Percentiles rank a stretch among this genome's conserved stretches.
Evolutionary conservation across 2,888 invertebrate genomes (phyloP).

Genomic region (Ochropleura leucogaster): DNA sequence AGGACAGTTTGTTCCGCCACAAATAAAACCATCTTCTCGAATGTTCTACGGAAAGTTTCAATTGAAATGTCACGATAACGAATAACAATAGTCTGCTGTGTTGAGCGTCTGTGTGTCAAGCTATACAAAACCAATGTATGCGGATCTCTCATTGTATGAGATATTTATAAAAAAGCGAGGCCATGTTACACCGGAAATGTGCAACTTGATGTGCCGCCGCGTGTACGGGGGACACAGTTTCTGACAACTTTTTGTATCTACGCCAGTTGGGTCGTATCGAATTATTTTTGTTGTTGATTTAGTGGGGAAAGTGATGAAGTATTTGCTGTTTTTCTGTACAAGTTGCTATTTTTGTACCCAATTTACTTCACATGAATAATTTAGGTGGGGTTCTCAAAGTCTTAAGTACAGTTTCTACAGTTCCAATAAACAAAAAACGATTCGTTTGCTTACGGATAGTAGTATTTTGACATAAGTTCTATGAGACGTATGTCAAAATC

Average conservation of each 20-base stretch:
- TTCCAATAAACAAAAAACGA: too few species aligned
- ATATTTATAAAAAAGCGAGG: too few species aligned
- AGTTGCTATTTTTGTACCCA: neutral
- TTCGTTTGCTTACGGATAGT: too few species aligned
- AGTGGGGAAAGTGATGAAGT: conserved; percentile 10
- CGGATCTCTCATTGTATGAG: too few species aligned
- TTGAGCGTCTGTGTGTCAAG: conserved; percentile 30
- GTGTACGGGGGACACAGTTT: conserved; percentile 42
- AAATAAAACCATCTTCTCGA: conserved; percentile 59
- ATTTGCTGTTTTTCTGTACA: conserved; percentile 1
- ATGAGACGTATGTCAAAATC: too few species aligned
- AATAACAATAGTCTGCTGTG: conserved; percentile 68
- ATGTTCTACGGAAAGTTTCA: conserved; percentile 71
- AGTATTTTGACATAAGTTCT: too few species aligned
- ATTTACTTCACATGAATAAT: neutral
- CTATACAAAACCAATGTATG: too few species aligned
- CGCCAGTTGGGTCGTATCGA: conserved; percentile 27
- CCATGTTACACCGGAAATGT: too few species aligned
- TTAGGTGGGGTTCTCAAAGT: neutral
- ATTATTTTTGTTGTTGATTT: conserved; percentile 52
- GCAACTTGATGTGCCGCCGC: too few species aligned
- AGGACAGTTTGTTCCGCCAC: conserved; percentile 51
- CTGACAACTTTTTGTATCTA: conserved; percentile 54
- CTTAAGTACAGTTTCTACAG: too few species aligned
- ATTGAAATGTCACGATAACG: conserved; percentile 77